Conservation (phyloP, 2,113 vertebrate species). For the Myotis lucifugus region DNA sequence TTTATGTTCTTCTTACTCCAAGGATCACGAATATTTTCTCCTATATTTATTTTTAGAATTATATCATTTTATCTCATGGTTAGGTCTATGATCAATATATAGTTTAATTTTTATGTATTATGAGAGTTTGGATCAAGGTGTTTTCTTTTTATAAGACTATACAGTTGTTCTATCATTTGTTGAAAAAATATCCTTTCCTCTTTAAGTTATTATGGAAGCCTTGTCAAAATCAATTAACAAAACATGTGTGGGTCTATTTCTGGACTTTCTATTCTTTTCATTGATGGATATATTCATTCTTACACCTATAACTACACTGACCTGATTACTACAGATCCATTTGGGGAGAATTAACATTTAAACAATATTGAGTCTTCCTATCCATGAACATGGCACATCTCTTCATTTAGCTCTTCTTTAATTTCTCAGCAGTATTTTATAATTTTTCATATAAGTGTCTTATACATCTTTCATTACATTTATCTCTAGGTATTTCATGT, state of each 20-base stretch:
- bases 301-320: background rate
- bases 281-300: background rate
- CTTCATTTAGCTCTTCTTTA: conserved; percentile 8
- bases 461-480: background rate
- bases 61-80: conserved; percentile 22
- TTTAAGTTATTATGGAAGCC: background rate
- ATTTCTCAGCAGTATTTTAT: background rate
- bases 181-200: background rate
- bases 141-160: background rate
- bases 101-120: conserved; percentile 28
- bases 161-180: background rate
- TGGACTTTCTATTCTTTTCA: background rate
- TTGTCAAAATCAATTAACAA: background rate
- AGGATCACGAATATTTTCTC: background rate
- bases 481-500: background rate
- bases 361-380: background rate
- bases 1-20: background rate
- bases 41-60: conserved; percentile 34
- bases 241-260: background rate
- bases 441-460: background rate
- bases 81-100: conserved; percentile 1
- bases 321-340: background rate
- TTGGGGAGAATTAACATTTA: conserved; percentile 25
- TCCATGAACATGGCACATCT: background rate
- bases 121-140: background rate